phyloP scores from a whole-genome alignment of 2,888 invertebrate species.

The Synanthedon tipuliformis region DNA sequence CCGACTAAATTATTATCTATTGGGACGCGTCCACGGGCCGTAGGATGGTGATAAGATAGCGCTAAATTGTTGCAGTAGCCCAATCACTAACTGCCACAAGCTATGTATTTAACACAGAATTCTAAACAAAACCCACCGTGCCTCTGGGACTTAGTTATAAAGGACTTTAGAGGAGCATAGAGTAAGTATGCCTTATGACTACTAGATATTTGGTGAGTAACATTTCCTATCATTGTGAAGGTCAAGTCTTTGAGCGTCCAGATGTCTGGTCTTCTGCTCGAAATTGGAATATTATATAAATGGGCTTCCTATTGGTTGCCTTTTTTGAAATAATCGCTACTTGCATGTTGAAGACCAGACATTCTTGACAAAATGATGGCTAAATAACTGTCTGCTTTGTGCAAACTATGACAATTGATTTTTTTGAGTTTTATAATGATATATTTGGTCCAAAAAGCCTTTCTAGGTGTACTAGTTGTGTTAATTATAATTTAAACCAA shows the following conservation, averaged over 20 bases:
- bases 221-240: conserved; percentile 11
- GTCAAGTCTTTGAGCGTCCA: neutral
- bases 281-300: too few relatives aligned
- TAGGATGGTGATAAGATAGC: conserved; percentile 33
- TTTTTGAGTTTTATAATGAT: too few relatives aligned
- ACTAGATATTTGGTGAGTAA: conserved; percentile 28
- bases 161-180: conserved; percentile 32
- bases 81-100: conserved; percentile 35
- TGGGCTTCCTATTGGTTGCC: too few relatives aligned
- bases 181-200: conserved; percentile 31
- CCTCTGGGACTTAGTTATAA: conserved; percentile 13
- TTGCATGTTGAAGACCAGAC: too few relatives aligned
- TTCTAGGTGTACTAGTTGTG: too few relatives aligned
- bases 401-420: too few relatives aligned
- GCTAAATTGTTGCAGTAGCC: conserved; percentile 11
- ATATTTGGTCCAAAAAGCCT: too few relatives aligned
- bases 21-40: conserved; percentile 19
- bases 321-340: too few relatives aligned
- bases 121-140: conserved; percentile 8
- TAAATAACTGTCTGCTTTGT: too few relatives aligned
- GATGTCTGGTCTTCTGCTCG: neutral
- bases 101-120: conserved; percentile 1
- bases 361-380: too few relatives aligned
- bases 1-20: conserved; percentile 13
- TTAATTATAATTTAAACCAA: too few relatives aligned